Evolutionary conservation across 2,797 vertebrate genomes (phyloP), one percentile per base, ranked within the genome.

Genomic region (Ateles fusciceps): DNA sequence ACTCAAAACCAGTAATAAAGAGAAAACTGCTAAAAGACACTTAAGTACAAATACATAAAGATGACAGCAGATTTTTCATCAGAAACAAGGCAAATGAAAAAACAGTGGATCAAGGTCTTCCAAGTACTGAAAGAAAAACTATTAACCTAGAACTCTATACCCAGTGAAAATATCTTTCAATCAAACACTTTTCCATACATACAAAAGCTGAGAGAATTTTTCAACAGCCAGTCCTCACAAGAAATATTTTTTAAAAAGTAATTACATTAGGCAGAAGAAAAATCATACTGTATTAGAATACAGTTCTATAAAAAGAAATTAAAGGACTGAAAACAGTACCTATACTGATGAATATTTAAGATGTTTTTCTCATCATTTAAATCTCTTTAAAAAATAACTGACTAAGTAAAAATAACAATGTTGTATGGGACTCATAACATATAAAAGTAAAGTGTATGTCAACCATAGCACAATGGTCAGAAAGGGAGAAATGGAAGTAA

Each of bases 61-160:
- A 91, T 46, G 19, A 80, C 4, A 89, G 42, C 30, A 96, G 12
- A 68, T 93, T 55, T 71, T 75, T 81, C n/a, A 83, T 87, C 48
- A 71, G 42, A 95, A 93, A 93, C 17, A 93, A 89, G n/a, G 61
- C 80, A 93, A 59, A 84, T 61, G 33, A 85, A 88, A 89, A 92
- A 28, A 33, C 4, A 72, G 11, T 39, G 17, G 30, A 48, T 33
- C 46, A 84, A 59, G 50, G 90, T 42, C 19, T 92, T 72, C 74
- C 79, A 72, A 80, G 42, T 61, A 86, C 12, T 57, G 55, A 61
- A 88, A n/a, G 52, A 57, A 76, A 86, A 46, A 61, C 1, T 24
- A 11, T 24, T 42, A 93, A 52, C 44, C 55, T 68, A 68, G n/a
- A 68, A 89, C 42, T 72, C 74, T 89, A 59, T 50, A 59, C 22